phyloP scores from a whole-genome alignment of 2,113 vertebrate genomes.

The Eubucco bourcierii region DNA sequence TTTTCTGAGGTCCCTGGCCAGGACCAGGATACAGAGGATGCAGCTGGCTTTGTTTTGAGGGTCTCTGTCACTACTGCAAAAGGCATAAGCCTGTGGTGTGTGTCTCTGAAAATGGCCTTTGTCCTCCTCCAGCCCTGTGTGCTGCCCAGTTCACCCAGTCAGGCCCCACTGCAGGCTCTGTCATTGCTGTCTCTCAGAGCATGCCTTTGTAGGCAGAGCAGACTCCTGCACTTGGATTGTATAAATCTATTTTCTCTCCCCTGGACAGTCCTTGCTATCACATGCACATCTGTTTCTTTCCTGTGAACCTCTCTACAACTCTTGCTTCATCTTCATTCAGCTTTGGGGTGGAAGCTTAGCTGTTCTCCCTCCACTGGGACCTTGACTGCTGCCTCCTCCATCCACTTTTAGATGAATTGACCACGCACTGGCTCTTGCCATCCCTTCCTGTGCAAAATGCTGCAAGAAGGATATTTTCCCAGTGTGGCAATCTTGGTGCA shows the following conservation, averaged over 20 bases:
- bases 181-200: background rate
- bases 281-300: background rate
- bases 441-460: background rate
- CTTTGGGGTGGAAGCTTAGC: background rate
- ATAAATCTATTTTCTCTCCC: background rate
- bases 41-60: background rate
- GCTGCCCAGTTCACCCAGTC: background rate
- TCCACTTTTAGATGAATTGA: background rate
- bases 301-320: background rate
- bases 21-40: background rate
- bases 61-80: background rate
- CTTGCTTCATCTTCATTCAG: background rate
- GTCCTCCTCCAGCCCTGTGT: background rate
- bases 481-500: background rate
- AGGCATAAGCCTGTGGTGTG: background rate
- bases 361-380: background rate
- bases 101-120: background rate
- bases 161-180: background rate
- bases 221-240: background rate
- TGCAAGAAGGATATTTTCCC: background rate
- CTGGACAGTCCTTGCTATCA: background rate
- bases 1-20: background rate
- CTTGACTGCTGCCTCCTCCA: background rate
- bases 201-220: fast-evolving
- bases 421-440: background rate